Percentiles rank a stretch among this genome's conserved stretches.
Evolutionary conservation across 2,113 vertebrate genomes (phyloP).

Genomic region (Monarcha castaneiventris): DNA sequence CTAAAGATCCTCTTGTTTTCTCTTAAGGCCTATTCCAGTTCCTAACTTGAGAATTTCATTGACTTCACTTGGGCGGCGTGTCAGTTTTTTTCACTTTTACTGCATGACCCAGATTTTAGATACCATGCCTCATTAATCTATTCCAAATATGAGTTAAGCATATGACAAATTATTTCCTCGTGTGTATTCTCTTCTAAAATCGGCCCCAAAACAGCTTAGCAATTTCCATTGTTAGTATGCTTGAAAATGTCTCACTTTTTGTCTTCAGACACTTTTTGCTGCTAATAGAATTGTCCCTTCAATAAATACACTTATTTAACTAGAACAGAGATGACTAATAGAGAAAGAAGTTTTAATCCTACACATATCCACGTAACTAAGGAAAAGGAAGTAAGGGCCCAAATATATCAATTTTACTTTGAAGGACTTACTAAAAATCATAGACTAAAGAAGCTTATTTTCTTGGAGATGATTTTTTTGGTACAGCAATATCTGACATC

Average conservation of each 20-base stretch:
- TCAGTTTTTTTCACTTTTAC: not conserved
- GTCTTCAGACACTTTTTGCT: not conserved
- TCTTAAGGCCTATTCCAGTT: not conserved
- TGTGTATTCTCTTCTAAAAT: not conserved
- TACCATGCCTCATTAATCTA: not conserved
- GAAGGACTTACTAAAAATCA: slow-evolving; percentile 48
- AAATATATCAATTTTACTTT: slow-evolving; percentile 68
- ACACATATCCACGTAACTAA: not conserved
- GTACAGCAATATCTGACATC: slow-evolving; percentile 32
- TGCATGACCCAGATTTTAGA: slow-evolving; percentile 10
- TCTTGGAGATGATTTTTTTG: slow-evolving; percentile 13
- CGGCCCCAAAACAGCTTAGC: not conserved
- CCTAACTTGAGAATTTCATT: not conserved
- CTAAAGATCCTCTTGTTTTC: not conserved
- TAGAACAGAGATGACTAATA: not conserved
- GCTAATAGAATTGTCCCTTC: not conserved
- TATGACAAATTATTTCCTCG: not conserved
- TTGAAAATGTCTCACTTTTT: not conserved
- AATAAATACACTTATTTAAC: not conserved
- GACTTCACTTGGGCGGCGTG: not conserved
- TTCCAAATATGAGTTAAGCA: not conserved
- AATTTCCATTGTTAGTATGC: not conserved
- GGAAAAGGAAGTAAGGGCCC: slow-evolving; percentile 10
- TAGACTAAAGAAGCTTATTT: slow-evolving; percentile 58
- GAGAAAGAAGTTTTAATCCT: slow-evolving; percentile 23